These are phyloP conservation scores for Euproctis similis DNA, from an alignment of 2,888 invertebrate genomes.

Conservation along the genomic window DNA sequence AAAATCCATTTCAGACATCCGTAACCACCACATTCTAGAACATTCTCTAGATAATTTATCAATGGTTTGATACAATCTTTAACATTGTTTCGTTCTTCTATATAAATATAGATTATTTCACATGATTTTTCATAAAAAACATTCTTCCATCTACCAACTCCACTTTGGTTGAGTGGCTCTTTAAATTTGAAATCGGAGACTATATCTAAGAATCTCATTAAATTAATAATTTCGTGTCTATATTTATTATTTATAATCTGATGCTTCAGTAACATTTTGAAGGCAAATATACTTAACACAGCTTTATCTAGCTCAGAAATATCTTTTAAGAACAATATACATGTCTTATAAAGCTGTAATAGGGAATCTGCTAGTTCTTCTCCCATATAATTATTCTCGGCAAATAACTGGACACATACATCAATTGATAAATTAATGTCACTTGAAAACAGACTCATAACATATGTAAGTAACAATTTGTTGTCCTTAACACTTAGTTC, in stretches of 20 bases:
- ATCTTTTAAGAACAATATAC: conserved; percentile 37
- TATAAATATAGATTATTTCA: conserved; percentile 37
- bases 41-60: conserved; percentile 40
- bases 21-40: conserved; percentile 64
- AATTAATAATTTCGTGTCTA: conserved; percentile 36
- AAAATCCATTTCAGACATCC: conserved; percentile 59
- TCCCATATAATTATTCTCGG: conserved; percentile 20
- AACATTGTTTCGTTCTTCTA: conserved; percentile 19
- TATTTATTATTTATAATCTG: conserved; percentile 20
- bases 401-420: conserved; percentile 30
- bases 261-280: conserved; percentile 33
- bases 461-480: too few species aligned
- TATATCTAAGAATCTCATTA: conserved; percentile 30
- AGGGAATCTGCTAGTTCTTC: conserved; percentile 25
- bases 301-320: conserved; percentile 34
- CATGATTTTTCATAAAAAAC: conserved; percentile 50
- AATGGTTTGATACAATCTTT: conserved; percentile 23
- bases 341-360: conserved; percentile 37
- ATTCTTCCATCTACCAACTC: conserved; percentile 49
- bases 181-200: conserved; percentile 26
- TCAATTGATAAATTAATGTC: conserved; percentile 32
- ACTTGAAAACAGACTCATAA: conserved; percentile 36
- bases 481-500: conserved; percentile 19
- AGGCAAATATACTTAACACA: conserved; percentile 36
- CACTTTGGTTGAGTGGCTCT: conserved; percentile 31